A percentile compares a stretch with the other conserved stretches of the same genome.
phyloP scores from a whole-genome alignment of 2,888 invertebrate genomes.

The Orgyia antiqua region DNA sequence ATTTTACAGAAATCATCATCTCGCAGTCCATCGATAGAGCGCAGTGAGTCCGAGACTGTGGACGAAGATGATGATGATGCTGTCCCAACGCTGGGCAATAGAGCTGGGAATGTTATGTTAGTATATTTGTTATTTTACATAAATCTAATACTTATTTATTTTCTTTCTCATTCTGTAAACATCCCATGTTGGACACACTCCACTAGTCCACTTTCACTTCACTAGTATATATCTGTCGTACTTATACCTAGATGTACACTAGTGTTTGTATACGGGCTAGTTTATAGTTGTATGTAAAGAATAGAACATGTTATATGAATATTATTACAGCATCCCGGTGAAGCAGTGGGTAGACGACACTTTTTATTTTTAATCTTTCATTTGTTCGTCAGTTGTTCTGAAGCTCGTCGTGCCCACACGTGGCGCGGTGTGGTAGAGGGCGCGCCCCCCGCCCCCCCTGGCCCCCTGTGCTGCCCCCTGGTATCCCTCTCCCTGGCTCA shows the following conservation, averaged over 20 bases:
- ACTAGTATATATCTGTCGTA: too few relatives aligned
- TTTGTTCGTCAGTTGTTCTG: slow-evolving; percentile 67
- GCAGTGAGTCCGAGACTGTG: slow-evolving; percentile 29
- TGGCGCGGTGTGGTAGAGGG: slow-evolving; percentile 79
- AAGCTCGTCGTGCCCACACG: slow-evolving; percentile 85
- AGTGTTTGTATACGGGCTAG: too few relatives aligned
- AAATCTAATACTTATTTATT: too few relatives aligned
- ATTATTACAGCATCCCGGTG: too few relatives aligned
- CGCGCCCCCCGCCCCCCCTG: slow-evolving; percentile 47
- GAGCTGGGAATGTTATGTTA: slow-evolving; percentile 59
- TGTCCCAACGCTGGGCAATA: slow-evolving; percentile 38
- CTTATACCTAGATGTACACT: too few relatives aligned
- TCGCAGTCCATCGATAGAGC: slow-evolving; percentile 56
- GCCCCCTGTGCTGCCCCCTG: slow-evolving; percentile 82
- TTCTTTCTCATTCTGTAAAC: too few relatives aligned
- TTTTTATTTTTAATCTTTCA: too few relatives aligned
- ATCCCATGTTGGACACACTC: too few relatives aligned
- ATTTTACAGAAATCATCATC: slow-evolving; percentile 47
- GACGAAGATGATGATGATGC: slow-evolving; percentile 36
- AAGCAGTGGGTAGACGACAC: too few relatives aligned
- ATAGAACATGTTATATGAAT: too few relatives aligned
- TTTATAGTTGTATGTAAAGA: too few relatives aligned
- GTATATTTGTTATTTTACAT: slow-evolving; percentile 22
- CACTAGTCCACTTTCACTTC: too few relatives aligned
- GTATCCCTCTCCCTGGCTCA: slow-evolving; percentile 91